Evolutionary conservation across 2,888 invertebrate genomes (phyloP).

Genomic region (Cheilosia pagana): DNA sequence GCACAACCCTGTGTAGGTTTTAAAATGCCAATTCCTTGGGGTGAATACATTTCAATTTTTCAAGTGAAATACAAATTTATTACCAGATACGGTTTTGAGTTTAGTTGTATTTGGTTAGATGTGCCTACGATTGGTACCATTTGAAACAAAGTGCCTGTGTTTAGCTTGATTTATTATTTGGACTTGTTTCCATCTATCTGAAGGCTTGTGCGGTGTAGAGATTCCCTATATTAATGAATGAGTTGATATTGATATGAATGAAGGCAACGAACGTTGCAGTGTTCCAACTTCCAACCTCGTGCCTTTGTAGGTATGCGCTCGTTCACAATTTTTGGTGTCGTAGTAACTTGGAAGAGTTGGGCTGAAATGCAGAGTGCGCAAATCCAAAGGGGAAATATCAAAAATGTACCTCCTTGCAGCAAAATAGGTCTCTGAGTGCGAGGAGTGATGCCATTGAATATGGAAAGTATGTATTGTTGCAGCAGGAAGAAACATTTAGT

Average conservation of each 20-base stretch:
- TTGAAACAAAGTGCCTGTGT: neutral
- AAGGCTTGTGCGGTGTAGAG: neutral
- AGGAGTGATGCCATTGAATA: constrained; percentile 27
- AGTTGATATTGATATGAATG: constrained; percentile 61
- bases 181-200: neutral
- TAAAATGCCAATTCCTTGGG: constrained; percentile 44
- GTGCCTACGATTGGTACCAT: constrained; percentile 24
- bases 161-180: constrained; percentile 13
- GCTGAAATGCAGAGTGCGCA: constrained; percentile 14
- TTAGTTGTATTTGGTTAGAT: constrained; percentile 12
- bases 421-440: neutral
- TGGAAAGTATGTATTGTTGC: neutral
- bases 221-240: constrained; percentile 52
- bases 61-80: constrained; percentile 32
- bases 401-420: no score
- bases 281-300: no score
- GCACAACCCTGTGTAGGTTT: constrained; percentile 51
- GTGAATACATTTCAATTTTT: constrained; percentile 40
- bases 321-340: neutral
- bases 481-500: no score
- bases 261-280: constrained; percentile 20
- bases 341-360: neutral
- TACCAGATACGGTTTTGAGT: neutral
- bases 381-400: constrained; percentile 1
- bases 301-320: neutral